A percentile compares a stretch with the other conserved stretches of the same genome.
These are phyloP conservation scores for Xestobium rufovillosum DNA, from an alignment of 2,888 invertebrate species.

Conservation along the genomic window DNA sequence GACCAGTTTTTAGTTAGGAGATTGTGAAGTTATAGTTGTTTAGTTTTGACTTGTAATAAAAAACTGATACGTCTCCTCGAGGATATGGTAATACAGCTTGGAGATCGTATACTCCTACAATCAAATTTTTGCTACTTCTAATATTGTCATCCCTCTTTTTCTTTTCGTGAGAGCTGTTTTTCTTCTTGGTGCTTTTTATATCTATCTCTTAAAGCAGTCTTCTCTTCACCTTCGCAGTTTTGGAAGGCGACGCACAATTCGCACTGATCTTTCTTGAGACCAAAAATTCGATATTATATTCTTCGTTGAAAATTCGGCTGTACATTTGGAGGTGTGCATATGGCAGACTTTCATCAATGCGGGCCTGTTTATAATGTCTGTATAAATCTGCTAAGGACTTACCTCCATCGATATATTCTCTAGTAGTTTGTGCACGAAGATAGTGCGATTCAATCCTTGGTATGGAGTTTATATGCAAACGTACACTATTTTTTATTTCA, in stretches of 20 bases:
- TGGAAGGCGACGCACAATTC: slow-evolving; percentile 15
- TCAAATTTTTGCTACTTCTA: slow-evolving; percentile 9
- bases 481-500: slow-evolving; percentile 21
- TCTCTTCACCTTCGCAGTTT: slow-evolving; percentile 14
- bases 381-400: slow-evolving; percentile 24
- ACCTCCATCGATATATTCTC: slow-evolving; percentile 26
- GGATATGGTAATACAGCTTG: slow-evolving; percentile 26
- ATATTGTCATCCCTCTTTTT: slow-evolving; percentile 23
- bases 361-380: slow-evolving; percentile 22
- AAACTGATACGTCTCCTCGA: slow-evolving; percentile 23
- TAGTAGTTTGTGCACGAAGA: too few species aligned
- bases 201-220: slow-evolving; percentile 14
- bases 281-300: slow-evolving; percentile 22
- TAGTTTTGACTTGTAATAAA: slow-evolving; percentile 26
- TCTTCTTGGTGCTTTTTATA: slow-evolving; percentile 21
- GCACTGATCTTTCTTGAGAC: slow-evolving; percentile 22
- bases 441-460: too few species aligned
- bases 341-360: slow-evolving; percentile 14
- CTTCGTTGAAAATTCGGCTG: slow-evolving; percentile 18
- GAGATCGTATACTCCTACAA: slow-evolving; percentile 24
- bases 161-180: slow-evolving; percentile 20
- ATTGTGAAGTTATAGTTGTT: slow-evolving; percentile 25
- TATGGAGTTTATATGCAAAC: too few species aligned
- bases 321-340: slow-evolving; percentile 18
- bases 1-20: slow-evolving; percentile 13